Conservation (phyloP, 2,888 invertebrate species). For the Heliconius sara region DNA sequence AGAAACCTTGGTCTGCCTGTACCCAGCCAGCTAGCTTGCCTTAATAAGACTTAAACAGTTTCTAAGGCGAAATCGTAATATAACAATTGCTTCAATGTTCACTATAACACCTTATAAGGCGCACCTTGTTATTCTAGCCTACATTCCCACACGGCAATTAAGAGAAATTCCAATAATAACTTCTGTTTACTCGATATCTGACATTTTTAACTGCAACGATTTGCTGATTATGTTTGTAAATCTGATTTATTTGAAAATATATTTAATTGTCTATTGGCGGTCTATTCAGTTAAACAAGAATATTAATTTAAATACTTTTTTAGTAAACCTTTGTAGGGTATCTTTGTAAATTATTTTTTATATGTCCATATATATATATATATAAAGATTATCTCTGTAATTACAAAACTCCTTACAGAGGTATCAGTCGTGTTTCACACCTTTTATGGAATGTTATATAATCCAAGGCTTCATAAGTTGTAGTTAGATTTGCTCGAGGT, state of each 20-base stretch:
- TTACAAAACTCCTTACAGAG: conserved; percentile 11
- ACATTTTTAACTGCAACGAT: neutral
- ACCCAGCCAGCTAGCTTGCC: conserved; percentile 56
- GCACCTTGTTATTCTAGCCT: conserved; percentile 43
- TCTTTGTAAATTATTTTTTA: no score
- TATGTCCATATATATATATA: neutral
- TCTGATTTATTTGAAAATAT: neutral
- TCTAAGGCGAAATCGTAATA: conserved; percentile 49
- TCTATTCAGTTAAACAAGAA: neutral
- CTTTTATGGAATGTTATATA: conserved; percentile 10
- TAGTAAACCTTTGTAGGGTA: neutral
- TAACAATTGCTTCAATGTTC: conserved; percentile 47
- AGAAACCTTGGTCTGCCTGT: conserved; percentile 59
- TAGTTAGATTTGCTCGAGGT: neutral
- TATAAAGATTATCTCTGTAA: neutral
- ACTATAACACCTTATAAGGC: conserved; percentile 43
- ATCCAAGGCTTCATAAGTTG: conserved; percentile 18
- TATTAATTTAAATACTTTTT: neutral
- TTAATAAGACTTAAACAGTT: conserved; percentile 50
- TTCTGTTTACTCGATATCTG: conserved; percentile 23
- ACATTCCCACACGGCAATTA: conserved; percentile 44
- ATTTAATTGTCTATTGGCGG: neutral
- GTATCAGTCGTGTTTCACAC: neutral
- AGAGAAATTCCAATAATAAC: conserved; percentile 45
- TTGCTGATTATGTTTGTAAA: neutral